A percentile compares a stretch with the other conserved stretches of the same genome.
These are phyloP conservation scores for Nomada fucata DNA, from an alignment of 2,888 invertebrate genomes.

Conservation along the genomic window DNA sequence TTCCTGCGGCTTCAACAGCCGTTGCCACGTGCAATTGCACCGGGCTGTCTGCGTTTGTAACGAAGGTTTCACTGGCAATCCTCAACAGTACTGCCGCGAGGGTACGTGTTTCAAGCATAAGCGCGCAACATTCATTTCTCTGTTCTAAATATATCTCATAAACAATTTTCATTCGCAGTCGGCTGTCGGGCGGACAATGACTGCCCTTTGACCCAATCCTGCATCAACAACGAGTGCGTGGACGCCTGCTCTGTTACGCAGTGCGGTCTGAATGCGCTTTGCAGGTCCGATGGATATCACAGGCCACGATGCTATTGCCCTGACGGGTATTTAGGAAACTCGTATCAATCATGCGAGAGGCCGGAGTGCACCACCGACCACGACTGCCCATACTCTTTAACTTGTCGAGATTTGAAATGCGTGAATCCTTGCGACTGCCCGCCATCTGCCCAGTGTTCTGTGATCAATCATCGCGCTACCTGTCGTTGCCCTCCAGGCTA, in stretches of 20 bases:
- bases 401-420: slow-evolving; percentile 92
- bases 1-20: slow-evolving; percentile 91
- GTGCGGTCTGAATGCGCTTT: slow-evolving; percentile 92
- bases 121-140: not conserved
- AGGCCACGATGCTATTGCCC: slow-evolving; percentile 92
- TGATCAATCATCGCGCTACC: slow-evolving; percentile 90
- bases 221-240: slow-evolving; percentile 92
- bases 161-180: slow-evolving; percentile 84
- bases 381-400: slow-evolving; percentile 92
- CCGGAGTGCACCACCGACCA: slow-evolving; percentile 91
- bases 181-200: slow-evolving; percentile 94
- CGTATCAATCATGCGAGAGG: slow-evolving; percentile 90
- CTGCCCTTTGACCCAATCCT: slow-evolving; percentile 92
- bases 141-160: not conserved
- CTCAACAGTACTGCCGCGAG: slow-evolving; percentile 91
- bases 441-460: slow-evolving; percentile 90
- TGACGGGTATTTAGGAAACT: slow-evolving; percentile 91
- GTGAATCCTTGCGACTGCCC: slow-evolving; percentile 94
- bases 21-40: slow-evolving; percentile 91
- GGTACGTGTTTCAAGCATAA: slow-evolving; percentile 85
- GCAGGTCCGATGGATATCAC: slow-evolving; percentile 91
- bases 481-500: slow-evolving; percentile 94
- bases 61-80: slow-evolving; percentile 93
- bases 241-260: slow-evolving; percentile 92
- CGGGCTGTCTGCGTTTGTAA: slow-evolving; percentile 93